These are phyloP conservation scores for Percopsis omiscomaycus DNA, from an alignment of 2,797 vertebrate species.

Conservation along the genomic window DNA sequence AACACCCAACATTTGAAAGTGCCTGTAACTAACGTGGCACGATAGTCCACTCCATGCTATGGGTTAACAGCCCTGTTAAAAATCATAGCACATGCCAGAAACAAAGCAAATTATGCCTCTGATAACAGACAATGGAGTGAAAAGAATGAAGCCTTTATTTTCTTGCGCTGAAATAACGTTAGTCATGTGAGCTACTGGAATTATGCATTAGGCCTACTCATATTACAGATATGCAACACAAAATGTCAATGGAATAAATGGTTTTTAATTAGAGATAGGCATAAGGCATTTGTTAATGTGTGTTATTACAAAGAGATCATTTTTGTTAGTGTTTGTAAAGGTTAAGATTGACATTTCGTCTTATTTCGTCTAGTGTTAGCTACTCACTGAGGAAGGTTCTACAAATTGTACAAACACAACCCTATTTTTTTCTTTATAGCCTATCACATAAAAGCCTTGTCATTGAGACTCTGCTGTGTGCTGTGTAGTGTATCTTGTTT, in stretches of 20 bases:
- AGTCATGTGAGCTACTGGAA: background rate
- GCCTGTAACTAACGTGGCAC: constrained; percentile 33
- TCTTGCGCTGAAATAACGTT: constrained; percentile 27
- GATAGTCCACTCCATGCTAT: background rate
- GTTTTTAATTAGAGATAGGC: background rate
- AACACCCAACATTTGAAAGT: constrained; percentile 38
- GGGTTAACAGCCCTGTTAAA: constrained; percentile 5
- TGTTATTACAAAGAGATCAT: no score
- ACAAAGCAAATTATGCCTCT: constrained; percentile 32
- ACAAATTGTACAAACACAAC: constrained; percentile 5
- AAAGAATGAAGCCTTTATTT: constrained; percentile 30
- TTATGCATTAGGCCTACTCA: constrained; percentile 12
- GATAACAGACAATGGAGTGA: constrained; percentile 31
- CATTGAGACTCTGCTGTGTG: constrained; percentile 51
- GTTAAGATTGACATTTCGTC: background rate
- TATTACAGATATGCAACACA: background rate
- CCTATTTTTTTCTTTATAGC: constrained; percentile 20
- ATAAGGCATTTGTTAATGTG: no score
- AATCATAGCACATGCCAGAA: constrained; percentile 17
- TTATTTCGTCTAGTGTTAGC: no score
- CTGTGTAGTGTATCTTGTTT: constrained; percentile 48
- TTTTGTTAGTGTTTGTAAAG: background rate
- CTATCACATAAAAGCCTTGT: constrained; percentile 27
- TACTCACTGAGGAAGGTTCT: background rate
- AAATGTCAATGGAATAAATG: background rate